These are phyloP conservation scores for Leptodactylus fallax DNA, from an alignment of 2,797 vertebrate genomes.

Conservation along the genomic window DNA sequence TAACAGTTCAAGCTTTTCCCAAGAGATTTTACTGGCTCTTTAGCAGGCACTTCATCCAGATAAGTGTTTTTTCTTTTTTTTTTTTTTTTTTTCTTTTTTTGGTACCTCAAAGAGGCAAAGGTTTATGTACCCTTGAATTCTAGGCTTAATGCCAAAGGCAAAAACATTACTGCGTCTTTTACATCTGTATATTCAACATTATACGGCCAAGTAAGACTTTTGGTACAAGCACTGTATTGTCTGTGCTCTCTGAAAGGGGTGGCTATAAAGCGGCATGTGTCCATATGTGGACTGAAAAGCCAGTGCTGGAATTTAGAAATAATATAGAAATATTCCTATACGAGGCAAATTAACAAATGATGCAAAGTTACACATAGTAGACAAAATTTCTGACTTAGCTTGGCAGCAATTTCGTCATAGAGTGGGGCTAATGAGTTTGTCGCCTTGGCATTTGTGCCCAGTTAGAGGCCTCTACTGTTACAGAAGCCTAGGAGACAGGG, in stretches of 20 bases:
- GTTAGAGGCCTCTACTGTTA: too few species aligned
- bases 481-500: too few species aligned
- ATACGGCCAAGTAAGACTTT: not conserved
- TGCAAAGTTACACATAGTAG: not conserved
- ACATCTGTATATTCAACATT: not conserved
- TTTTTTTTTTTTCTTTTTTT: conserved; percentile 36
- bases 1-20: not conserved
- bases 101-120: not conserved
- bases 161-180: not conserved
- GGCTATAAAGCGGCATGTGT: not conserved
- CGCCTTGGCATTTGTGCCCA: too few species aligned
- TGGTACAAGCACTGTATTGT: not conserved
- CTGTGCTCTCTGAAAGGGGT: not conserved
- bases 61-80: conserved; percentile 44
- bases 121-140: not conserved
- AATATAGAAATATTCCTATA: not conserved
- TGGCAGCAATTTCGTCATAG: too few species aligned
- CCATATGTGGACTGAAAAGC: not conserved
- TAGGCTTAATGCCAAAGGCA: not conserved
- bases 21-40: not conserved
- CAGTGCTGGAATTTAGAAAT: not conserved
- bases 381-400: too few species aligned
- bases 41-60: conserved; percentile 34
- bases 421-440: too few species aligned
- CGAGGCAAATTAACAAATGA: not conserved